phyloP scores from a whole-genome alignment of 1,140 invertebrate species.

The Helicoverpa armigera region DNA sequence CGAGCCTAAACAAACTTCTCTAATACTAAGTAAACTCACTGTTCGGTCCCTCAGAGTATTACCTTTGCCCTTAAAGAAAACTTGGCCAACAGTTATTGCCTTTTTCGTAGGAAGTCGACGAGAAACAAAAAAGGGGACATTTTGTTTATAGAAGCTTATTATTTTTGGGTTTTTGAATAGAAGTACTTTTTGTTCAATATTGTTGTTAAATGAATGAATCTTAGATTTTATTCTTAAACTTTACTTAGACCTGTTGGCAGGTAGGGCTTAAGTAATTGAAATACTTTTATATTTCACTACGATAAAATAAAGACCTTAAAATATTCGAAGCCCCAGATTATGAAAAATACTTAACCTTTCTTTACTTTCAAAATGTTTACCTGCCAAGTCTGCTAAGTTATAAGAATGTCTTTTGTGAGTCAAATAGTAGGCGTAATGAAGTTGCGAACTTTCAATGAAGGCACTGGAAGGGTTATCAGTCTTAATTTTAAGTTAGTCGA shows the following conservation, averaged over 20 bases:
- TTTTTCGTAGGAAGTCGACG: slow-evolving; percentile 63
- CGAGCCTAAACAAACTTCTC: slow-evolving; percentile 73
- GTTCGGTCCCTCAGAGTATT: slow-evolving; percentile 69
- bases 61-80: slow-evolving; percentile 69
- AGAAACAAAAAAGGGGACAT: slow-evolving; percentile 59
- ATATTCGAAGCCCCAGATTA: no score
- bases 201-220: neutral
- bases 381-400: neutral
- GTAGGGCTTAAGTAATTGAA: slow-evolving; percentile 5
- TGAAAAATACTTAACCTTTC: no score
- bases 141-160: slow-evolving; percentile 59
- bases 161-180: slow-evolving; percentile 52
- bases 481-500: neutral
- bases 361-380: slow-evolving; percentile 14
- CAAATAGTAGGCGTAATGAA: slow-evolving; percentile 27
- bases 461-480: slow-evolving; percentile 14
- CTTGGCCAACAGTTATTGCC: slow-evolving; percentile 68
- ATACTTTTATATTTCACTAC: neutral
- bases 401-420: slow-evolving; percentile 23
- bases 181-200: slow-evolving; percentile 1
- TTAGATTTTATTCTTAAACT: neutral
- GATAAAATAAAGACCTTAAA: neutral
- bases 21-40: slow-evolving; percentile 77
- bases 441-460: slow-evolving; percentile 15
- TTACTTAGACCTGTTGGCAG: neutral